These are phyloP conservation scores for Leptatherina wallacei DNA, from an alignment of 2,797 vertebrate genomes.

Conservation along the genomic window DNA sequence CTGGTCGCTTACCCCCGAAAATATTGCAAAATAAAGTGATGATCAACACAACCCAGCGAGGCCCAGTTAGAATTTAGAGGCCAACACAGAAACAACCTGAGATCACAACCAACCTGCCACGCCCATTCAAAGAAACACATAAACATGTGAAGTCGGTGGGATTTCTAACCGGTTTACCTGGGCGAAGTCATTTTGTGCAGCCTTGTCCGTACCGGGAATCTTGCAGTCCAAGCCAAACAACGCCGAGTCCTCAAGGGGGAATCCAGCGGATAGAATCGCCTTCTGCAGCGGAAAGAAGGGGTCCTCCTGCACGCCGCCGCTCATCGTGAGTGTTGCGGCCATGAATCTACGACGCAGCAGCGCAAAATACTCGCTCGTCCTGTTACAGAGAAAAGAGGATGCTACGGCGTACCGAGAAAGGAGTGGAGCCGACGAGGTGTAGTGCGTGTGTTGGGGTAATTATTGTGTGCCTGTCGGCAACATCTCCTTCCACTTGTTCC, in stretches of 20 bases:
- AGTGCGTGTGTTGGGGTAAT: conserved; percentile 38
- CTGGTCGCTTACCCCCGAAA: conserved; percentile 39
- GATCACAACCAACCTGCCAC: conserved; percentile 67
- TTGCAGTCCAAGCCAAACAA: conserved; percentile 87
- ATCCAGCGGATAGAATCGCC: conserved; percentile 83
- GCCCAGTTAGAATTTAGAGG: conserved; percentile 17
- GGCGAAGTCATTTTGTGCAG: conserved; percentile 74
- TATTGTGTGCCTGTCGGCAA: conserved; percentile 53
- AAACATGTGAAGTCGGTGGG: conserved; percentile 23
- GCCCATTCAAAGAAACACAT: conserved; percentile 75
- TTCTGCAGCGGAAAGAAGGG: conserved; percentile 93
- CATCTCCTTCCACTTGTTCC: conserved; percentile 79
- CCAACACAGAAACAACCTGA: conserved; percentile 24
- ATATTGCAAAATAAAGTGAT: conserved; percentile 26
- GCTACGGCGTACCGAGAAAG: conserved; percentile 35
- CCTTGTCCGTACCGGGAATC: conserved; percentile 76
- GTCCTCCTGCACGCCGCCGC: conserved; percentile 88
- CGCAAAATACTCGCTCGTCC: conserved; percentile 29
- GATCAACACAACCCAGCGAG: background rate
- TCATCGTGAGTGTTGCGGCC: conserved; percentile 91
- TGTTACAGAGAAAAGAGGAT: conserved; percentile 42
- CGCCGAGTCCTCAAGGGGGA: conserved; percentile 83
- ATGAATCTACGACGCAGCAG: conserved; percentile 79
- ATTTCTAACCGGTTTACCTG: conserved; percentile 72
- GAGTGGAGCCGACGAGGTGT: conserved; percentile 40